Evolutionary conservation across 2,888 invertebrate species (phyloP).

Genomic region (Argyresthia goedartella): DNA sequence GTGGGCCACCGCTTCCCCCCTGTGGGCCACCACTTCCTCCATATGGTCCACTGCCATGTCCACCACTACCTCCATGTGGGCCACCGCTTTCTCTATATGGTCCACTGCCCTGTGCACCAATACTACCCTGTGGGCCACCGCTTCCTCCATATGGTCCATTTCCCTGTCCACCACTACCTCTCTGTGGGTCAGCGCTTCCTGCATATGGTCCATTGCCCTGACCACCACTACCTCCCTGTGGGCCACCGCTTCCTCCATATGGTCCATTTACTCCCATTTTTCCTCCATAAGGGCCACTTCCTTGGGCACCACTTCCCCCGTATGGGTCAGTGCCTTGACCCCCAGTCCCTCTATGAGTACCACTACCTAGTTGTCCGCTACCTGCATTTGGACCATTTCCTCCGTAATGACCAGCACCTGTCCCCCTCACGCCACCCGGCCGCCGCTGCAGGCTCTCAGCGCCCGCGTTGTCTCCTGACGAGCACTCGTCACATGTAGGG

Average conservation of each 20-base stretch:
- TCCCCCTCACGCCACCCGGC: neutral
- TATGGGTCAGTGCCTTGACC: constrained; percentile 8
- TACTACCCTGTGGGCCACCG: constrained; percentile 2
- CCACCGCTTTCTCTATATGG: neutral
- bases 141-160: constrained; percentile 6
- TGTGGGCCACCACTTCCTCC: neutral
- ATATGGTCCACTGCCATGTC: neutral
- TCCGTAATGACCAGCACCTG: neutral
- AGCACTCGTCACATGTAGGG: constrained; percentile 77
- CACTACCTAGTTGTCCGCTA: neutral
- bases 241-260: constrained; percentile 2
- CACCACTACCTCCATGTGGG: neutral
- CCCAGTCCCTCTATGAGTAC: neutral
- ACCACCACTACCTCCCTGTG: neutral
- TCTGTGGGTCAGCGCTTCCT: too few species aligned
- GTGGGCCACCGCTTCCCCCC: neutral
- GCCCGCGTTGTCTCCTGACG: constrained; percentile 33
- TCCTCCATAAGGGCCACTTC: neutral
- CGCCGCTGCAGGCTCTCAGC: constrained; percentile 22
- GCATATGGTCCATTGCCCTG: too few species aligned
- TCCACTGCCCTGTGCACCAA: neutral
- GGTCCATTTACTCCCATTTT: neutral
- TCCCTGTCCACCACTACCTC: neutral
- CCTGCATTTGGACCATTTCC: constrained; percentile 4
- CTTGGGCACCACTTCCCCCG: neutral